Evolutionary conservation across 2,113 vertebrate genomes (phyloP).

Genomic region (Xenopus tropicalis): UCB_Xtro_10.0 CM004443.2:183121001-183121500

Average conservation of each 20-base stretch:
- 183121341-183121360: conserved; percentile 30
- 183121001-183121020: conserved; percentile 80
- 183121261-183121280: conserved; percentile 57
- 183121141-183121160: conserved; percentile 56
- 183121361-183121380: conserved; percentile 64
- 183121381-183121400: conserved; percentile 59
- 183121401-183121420: conserved; percentile 52
- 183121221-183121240: conserved; percentile 68
- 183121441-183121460: conserved; percentile 58
- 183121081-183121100: conserved; percentile 72
- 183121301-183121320: conserved; percentile 48
- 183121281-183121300: conserved; percentile 42
- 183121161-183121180: conserved; percentile 51
- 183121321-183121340: conserved; percentile 32
- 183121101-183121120: conserved; percentile 74
- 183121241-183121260: conserved; percentile 72
- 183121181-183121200: conserved; percentile 65
- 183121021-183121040: conserved; percentile 54
- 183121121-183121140: conserved; percentile 66
- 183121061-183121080: conserved; percentile 79
- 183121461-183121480: not conserved
- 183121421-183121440: conserved; percentile 25
- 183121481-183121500: no score
- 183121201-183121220: conserved; percentile 70
- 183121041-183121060: conserved; percentile 76